Base-by-base conservation (phyloP, 2,113 vertebrate genomes). In the Macroglossus sobrinus region DNA sequence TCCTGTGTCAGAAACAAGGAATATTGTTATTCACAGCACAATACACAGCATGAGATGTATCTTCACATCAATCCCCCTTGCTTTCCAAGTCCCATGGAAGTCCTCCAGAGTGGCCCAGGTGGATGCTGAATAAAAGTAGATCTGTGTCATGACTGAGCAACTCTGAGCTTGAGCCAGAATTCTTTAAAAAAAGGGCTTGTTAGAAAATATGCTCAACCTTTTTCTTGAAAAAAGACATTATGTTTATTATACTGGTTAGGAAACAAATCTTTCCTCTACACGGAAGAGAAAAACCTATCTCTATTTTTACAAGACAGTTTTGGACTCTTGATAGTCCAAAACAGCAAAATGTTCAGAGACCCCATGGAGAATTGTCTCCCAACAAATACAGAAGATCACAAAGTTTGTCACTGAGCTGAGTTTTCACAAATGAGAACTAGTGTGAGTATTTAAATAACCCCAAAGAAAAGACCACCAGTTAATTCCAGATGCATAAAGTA, bases 91-190 rank as follows among this genome's bases (percentile, higher is more conserved):
- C 19, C 43, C 13, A 12, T n/a, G n/a, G 3, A 22, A 2, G 1
- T 84, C 21, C 38, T 12, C 2, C 1, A 7, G 7, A 72, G 4
- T 28, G 13, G 11, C 16, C 53, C 18, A 79, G 1, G 2, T 50
- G 8, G 28, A 35, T 2, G 0, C 4, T 35, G 4, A 7, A 4
- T 7, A 28, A 22, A 3, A 71, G 24, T 10, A 7, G 13, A 6
- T 66, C 50, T 66, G 3, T 78, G 30, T 72, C 38, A 93, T 19
- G 28, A 43, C 4, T 26, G 1, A 76, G 19, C 24, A 59, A 57
- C 19, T 0, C 4, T 2, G 3, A 78, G 9, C 0, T 21, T 74
- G 18, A 47, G 66, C 0, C 33, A 5, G 0, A 8, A 21, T 43
- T 59, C 71, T 57, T 78, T 57, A 86, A 69, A 45, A 47, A 50